A percentile compares a stretch with the other conserved stretches of the same genome.
Evolutionary conservation across 2,888 invertebrate genomes (phyloP).

Genomic region (Flexamia atlantica): DNA sequence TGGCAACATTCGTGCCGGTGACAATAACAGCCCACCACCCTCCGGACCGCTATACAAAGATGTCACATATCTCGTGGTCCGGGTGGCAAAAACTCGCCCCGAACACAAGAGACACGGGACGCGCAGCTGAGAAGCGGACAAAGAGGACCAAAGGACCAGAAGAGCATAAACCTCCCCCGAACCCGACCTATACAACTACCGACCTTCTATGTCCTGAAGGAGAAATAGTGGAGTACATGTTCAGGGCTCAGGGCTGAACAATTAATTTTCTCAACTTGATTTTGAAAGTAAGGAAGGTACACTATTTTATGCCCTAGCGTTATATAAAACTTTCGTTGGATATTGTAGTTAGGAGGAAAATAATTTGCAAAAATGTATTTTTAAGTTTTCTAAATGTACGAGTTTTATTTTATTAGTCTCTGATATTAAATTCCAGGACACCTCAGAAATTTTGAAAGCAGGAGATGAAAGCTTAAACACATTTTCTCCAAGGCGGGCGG

Average conservation of each 20-base stretch:
- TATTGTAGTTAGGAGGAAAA: too few species aligned
- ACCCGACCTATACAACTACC: too few species aligned
- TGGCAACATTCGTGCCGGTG: background rate
- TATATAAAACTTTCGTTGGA: too few species aligned
- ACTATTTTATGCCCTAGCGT: too few species aligned
- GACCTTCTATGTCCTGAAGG: too few species aligned
- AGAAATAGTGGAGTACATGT: too few species aligned
- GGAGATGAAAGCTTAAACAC: background rate
- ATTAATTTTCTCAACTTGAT: too few species aligned
- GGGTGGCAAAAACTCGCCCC: background rate
- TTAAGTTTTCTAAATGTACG: too few species aligned
- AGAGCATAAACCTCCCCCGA: background rate
- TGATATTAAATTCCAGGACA: background rate
- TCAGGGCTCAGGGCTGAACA: too few species aligned
- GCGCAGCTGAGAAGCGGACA: constrained; percentile 15
- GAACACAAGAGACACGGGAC: background rate
- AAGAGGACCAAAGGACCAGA: constrained; percentile 4
- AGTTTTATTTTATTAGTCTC: too few species aligned
- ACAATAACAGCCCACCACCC: background rate
- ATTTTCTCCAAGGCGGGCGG: background rate
- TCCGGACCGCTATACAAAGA: constrained; percentile 2
- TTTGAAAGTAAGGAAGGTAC: too few species aligned
- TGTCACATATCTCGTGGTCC: constrained; percentile 27
- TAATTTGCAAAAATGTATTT: too few species aligned
- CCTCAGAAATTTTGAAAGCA: background rate